These are phyloP conservation scores for Machimus atricapillus DNA, from an alignment of 2,888 invertebrate genomes.

Conservation along the genomic window DNA sequence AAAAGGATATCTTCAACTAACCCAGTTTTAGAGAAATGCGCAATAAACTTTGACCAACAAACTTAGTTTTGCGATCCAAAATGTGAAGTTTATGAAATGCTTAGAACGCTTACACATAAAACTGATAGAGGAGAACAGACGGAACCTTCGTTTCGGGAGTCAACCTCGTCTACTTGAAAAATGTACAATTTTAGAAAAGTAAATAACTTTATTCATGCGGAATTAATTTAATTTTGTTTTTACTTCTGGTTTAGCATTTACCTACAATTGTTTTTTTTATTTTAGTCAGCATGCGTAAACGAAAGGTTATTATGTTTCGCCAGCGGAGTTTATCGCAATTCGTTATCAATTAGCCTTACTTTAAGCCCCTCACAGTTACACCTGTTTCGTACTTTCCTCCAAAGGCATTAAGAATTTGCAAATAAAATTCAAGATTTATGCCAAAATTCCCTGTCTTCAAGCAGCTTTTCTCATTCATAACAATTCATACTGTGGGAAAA, in stretches of 20 bases:
- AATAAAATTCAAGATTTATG: neutral
- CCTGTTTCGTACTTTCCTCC: neutral
- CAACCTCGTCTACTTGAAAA: no score
- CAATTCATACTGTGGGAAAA: neutral
- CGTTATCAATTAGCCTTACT: neutral
- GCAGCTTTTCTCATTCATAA: neutral
- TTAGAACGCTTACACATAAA: no score
- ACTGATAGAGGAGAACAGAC: no score
- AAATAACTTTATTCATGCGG: neutral
- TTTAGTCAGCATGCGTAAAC: neutral
- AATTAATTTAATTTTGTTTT: neutral
- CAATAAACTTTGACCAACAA: no score
- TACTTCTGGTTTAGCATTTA: no score
- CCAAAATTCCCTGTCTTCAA: neutral
- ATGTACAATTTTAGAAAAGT: no score
- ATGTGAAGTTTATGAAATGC: no score
- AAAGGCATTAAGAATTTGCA: neutral
- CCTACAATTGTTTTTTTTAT: neutral
- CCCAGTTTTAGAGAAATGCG: no score
- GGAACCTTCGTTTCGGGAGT: no score
- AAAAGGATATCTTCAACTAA: no score
- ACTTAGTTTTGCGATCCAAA: no score
- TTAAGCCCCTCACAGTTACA: neutral
- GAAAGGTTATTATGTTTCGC: neutral
- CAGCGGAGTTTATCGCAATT: neutral